Evolutionary conservation across 2,113 vertebrate genomes (phyloP), one percentile per base, ranked within the genome.

Genomic region (Clarias macrocephalus): DNA sequence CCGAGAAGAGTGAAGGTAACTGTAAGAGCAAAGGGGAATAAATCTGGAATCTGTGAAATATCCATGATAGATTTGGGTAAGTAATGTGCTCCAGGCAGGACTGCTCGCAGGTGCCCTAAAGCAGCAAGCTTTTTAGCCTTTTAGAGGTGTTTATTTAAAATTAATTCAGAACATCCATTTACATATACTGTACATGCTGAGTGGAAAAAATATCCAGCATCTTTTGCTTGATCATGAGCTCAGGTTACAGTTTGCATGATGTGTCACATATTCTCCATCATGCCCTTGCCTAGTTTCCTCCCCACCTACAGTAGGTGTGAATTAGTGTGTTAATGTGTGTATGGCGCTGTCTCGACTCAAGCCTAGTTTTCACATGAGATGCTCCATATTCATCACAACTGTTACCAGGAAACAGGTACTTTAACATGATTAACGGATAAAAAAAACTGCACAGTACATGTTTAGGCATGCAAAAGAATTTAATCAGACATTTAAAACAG

Each of bases 41-140:
- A 33, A 70, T 70, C 28, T 70, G 6, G 66, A 70, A 33, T 33
- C 33, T 37, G 33, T 37, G 33, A 2, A 37, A 3, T 65, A 25
- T 72, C 30, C 30, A 72, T 72, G 68, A 37, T 72, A 21, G 6
- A 72, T 5, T 16, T n/a, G n/a, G 56, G 37, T 52, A 37, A 76
- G 18, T 82, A 52, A 82, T 12, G 33, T 76, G 30, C 57, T 28
- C 79, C 52, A 83, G 80, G 84, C 62, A 88, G 66, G 18, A 25
- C 3, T 75, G 63, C 33, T 63, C 21, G 25, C 15, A 16, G 42
- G 82, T 70, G 33, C 19, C 73, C 33, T 30, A 57, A 28, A 42
- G 37, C 19, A 30, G 30, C 25, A n/a, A 60, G 59, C 6, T 59
- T 81, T 84, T 23, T 42, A 23, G n/a, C n/a, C 57, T 75, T 5